phyloP scores from a whole-genome alignment of 2,113 vertebrate species.

The Odontesthes bonariensis region DNA sequence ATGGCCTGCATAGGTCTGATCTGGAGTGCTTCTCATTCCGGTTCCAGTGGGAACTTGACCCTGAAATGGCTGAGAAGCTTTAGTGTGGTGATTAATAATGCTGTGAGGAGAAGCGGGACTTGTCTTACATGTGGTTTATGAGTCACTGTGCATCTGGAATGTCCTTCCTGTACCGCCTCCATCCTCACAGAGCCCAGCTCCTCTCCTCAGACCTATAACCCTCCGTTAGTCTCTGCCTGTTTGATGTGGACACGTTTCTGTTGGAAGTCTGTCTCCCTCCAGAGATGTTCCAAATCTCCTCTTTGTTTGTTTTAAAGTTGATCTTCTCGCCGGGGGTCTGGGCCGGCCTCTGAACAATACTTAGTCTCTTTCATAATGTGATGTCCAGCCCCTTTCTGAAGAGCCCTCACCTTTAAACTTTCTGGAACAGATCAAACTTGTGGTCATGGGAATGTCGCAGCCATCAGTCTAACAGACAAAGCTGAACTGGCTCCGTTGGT shows the following conservation, averaged over 20 bases:
- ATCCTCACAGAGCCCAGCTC: conserved; percentile 22
- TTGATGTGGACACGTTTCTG: conserved; percentile 67
- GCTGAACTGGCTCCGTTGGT: neutral
- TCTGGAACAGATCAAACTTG: conserved; percentile 9
- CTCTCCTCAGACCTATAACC: conserved; percentile 43
- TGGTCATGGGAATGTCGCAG: neutral
- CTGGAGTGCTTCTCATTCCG: conserved; percentile 46
- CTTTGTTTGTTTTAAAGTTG: conserved; percentile 63
- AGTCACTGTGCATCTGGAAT: conserved; percentile 32
- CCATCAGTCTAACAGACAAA: neutral
- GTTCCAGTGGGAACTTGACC: conserved; percentile 60
- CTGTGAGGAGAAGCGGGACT: conserved; percentile 27
- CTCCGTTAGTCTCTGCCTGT: conserved; percentile 36
- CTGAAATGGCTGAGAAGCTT: conserved; percentile 33
- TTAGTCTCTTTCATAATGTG: conserved; percentile 48
- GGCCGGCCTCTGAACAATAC: conserved; percentile 46
- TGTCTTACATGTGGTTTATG: conserved; percentile 50
- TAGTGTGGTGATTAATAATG: conserved; percentile 34
- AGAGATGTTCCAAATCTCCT: conserved; percentile 42
- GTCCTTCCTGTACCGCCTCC: conserved; percentile 25
- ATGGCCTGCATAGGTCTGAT: conserved; percentile 18
- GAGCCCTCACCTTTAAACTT: conserved; percentile 35
- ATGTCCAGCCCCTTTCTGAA: conserved; percentile 49
- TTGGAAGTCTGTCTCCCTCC: conserved; percentile 43
- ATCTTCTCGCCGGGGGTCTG: conserved; percentile 42